Evolutionary conservation across 2,888 invertebrate genomes (phyloP).

Genomic region (Helobdella robusta): DNA sequence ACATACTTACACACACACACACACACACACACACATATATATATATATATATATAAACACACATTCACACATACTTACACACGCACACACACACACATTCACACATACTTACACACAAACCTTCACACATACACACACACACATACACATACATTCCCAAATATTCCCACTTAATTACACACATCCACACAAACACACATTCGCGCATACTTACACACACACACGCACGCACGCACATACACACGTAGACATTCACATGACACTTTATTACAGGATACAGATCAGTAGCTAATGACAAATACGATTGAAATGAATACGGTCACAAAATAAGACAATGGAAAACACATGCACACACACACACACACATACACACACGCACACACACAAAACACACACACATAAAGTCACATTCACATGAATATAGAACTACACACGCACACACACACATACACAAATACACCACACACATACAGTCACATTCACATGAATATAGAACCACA

Average conservation of each 20-base stretch:
- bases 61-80: background rate
- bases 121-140: background rate
- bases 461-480: no score
- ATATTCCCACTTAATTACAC: slow-evolving; percentile 1
- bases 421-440: no score
- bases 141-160: background rate
- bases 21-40: slow-evolving; percentile 2
- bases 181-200: slow-evolving; percentile 12
- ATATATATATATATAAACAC: slow-evolving; percentile 3
- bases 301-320: no score
- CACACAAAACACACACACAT: no score
- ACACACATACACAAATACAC: no score
- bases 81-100: background rate
- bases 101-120: background rate
- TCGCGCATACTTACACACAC: slow-evolving; percentile 1
- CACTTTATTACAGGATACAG: no score
- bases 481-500: no score
- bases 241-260: slow-evolving; percentile 1
- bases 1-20: background rate
- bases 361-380: no score
- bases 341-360: no score
- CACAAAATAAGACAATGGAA: no score
- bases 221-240: background rate
- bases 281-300: no score
- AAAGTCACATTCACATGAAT: no score